These are phyloP conservation scores for Himalopsyche tibetana DNA, from an alignment of 2,888 invertebrate genomes.

Conservation along the genomic window DNA sequence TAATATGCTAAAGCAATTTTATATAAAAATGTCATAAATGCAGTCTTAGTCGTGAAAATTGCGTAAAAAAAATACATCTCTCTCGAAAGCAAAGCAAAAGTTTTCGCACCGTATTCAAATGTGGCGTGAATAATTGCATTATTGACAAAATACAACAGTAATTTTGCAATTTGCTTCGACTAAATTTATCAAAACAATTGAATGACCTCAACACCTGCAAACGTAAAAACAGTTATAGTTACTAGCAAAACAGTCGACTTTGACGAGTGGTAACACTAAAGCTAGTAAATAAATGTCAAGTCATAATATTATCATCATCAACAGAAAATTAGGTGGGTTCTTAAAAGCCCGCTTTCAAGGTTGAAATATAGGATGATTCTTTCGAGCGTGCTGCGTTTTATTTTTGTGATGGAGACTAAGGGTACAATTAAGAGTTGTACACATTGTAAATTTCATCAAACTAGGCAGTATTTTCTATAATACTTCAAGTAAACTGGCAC, in stretches of 20 bases:
- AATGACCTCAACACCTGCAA: conserved; percentile 9
- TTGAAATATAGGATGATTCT: too few species aligned
- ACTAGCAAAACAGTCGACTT: not conserved
- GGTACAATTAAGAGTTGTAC: too few species aligned
- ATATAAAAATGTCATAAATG: conserved; percentile 41
- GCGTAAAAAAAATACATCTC: conserved; percentile 8
- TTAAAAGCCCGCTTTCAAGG: too few species aligned
- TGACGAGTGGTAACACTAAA: too few species aligned
- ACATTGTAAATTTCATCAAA: too few species aligned
- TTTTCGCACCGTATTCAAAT: conserved; percentile 20
- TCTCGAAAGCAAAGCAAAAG: conserved; percentile 27
- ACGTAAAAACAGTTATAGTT: not conserved
- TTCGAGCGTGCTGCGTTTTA: too few species aligned
- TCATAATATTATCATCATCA: too few species aligned
- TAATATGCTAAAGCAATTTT: not conserved
- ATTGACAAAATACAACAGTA: not conserved
- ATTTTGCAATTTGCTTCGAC: not conserved
- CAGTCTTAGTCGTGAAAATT: conserved; percentile 51
- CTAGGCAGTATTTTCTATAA: too few species aligned
- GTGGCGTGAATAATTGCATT: not conserved
- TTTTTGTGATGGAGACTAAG: too few species aligned
- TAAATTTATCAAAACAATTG: conserved; percentile 3
- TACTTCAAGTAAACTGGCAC: too few species aligned
- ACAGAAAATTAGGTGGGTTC: too few species aligned
- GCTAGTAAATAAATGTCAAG: too few species aligned